Evolutionary conservation across 92 coral and sea anemone species (phyloP).

Genomic region (Epizoanthus scotinus): DNA sequence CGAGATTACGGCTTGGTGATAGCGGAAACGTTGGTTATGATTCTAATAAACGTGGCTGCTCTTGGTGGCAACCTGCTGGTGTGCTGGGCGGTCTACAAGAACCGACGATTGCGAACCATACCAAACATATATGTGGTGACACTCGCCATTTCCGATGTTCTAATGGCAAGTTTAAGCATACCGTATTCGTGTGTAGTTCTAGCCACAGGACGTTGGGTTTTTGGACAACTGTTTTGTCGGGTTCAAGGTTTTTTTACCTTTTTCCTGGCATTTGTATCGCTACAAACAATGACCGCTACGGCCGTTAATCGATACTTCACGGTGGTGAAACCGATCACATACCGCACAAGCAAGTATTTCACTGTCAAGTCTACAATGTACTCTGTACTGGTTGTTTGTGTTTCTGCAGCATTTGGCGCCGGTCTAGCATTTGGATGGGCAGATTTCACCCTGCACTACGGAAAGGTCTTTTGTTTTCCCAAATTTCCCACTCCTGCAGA

Average conservation of each 20-base stretch:
- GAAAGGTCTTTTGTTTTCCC: conserved; percentile 76
- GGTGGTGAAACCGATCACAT: conserved; percentile 69
- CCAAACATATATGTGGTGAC: conserved; percentile 77
- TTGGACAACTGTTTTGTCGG: conserved; percentile 60
- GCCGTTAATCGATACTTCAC: conserved; percentile 79
- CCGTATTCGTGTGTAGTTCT: conserved; percentile 70
- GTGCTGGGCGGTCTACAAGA: conserved; percentile 81
- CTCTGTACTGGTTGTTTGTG: conserved; percentile 47
- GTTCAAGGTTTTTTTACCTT: conserved; percentile 79
- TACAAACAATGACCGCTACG: conserved; percentile 83
- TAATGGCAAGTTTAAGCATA: conserved; percentile 76
- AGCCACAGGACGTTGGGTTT: conserved; percentile 69
- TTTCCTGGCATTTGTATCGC: conserved; percentile 68
- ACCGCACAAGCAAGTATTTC: conserved; percentile 55
- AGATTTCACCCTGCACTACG: conserved; percentile 64
- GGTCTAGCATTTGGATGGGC: conserved; percentile 73
- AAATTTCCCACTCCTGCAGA: conserved; percentile 44
- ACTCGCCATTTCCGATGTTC: conserved; percentile 76
- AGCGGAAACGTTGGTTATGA: conserved; percentile 65
- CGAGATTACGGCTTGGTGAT: conserved; percentile 52
- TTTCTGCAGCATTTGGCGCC: conserved; percentile 73
- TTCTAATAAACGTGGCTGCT: conserved; percentile 55
- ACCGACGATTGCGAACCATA: conserved; percentile 71
- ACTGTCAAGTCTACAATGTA: conserved; percentile 46
- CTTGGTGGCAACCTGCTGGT: conserved; percentile 74